A percentile compares a stretch with the other conserved stretches of the same genome.
phyloP scores from a whole-genome alignment of 2,113 vertebrate genomes.

The Leptobrachium leishanense region DNA sequence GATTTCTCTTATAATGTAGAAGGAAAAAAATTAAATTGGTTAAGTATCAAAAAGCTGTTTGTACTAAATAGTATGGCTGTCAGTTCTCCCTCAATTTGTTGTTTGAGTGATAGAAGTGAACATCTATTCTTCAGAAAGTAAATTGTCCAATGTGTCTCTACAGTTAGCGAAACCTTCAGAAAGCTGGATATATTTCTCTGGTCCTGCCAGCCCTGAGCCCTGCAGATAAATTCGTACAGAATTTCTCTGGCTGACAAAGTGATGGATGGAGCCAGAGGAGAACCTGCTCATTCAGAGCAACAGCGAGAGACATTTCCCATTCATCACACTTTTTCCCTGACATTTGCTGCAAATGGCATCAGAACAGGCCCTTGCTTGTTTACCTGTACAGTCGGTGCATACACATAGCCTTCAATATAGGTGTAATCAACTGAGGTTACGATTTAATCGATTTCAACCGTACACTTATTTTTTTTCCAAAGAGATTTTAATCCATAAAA shows the following conservation, averaged over 20 bases:
- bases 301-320: constrained; percentile 52
- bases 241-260: constrained; percentile 65
- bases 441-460: no score
- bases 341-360: constrained; percentile 50
- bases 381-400: no score
- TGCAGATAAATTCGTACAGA: constrained; percentile 61
- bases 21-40: no score
- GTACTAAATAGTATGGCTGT: constrained; percentile 36
- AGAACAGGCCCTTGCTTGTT: neutral
- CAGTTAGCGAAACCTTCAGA: constrained; percentile 57
- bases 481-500: no score
- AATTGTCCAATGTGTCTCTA: constrained; percentile 48
- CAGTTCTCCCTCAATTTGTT: neutral
- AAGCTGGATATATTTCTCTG: constrained; percentile 51
- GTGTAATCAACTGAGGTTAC: no score
- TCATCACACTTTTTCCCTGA: constrained; percentile 63
- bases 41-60: neutral
- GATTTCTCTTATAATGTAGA: no score
- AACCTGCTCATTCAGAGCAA: constrained; percentile 60
- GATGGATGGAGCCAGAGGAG: constrained; percentile 64
- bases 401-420: no score
- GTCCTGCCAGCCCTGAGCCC: constrained; percentile 55
- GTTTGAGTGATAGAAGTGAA: constrained; percentile 44
- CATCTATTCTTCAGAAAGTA: constrained; percentile 52
- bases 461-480: no score